These are phyloP conservation scores for Peromyscus eremicus DNA, from an alignment of 2,797 vertebrate species.

Conservation along the genomic window DNA sequence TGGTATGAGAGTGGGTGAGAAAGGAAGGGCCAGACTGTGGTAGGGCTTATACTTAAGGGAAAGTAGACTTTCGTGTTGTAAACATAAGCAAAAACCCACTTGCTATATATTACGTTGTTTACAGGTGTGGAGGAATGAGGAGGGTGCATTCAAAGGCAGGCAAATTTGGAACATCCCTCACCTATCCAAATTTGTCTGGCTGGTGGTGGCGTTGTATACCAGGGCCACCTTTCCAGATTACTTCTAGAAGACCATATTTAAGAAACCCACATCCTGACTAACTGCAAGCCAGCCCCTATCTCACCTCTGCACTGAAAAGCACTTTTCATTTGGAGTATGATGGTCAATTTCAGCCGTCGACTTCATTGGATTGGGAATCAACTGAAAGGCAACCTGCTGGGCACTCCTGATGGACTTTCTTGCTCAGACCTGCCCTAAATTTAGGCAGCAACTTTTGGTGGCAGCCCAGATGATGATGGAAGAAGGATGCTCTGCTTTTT, in stretches of 20 bases:
- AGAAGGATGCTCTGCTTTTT: neutral
- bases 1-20: neutral
- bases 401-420: neutral
- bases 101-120: neutral
- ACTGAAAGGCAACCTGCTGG: neutral
- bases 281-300: neutral
- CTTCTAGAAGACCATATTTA: neutral
- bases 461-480: neutral
- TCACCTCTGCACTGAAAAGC: neutral
- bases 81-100: neutral
- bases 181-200: no score
- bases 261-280: neutral
- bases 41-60: neutral
- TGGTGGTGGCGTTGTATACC: fast-evolving
- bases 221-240: neutral
- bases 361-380: neutral
- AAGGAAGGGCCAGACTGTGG: neutral
- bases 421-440: neutral
- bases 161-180: neutral
- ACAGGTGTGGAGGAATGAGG: no score
- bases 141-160: neutral
- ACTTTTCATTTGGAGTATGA: neutral
- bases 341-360: neutral
- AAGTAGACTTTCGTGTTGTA: neutral
- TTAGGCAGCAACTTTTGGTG: neutral